Percentiles rank a stretch among this genome's conserved stretches.
Conservation (phyloP, 2,797 vertebrate species). For the Pterois miles region DNA sequence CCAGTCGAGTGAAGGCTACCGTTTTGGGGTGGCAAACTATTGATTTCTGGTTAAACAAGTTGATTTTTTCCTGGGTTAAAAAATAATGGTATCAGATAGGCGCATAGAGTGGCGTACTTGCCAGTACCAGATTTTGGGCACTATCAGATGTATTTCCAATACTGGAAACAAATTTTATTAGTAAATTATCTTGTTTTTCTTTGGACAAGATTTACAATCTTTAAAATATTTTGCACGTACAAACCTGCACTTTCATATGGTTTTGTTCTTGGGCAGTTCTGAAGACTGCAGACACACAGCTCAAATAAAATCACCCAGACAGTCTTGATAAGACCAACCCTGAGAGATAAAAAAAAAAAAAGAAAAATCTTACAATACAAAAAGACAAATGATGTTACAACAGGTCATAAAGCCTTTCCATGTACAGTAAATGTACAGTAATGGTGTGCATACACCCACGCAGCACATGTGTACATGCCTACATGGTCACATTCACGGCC, state of each 20-base stretch:
- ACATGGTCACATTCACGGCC: slow-evolving; percentile 15
- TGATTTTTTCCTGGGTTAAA: too few relatives aligned
- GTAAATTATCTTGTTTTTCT: background rate
- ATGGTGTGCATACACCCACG: slow-evolving; percentile 2
- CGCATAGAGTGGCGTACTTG: too few relatives aligned
- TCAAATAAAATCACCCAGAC: slow-evolving; percentile 14
- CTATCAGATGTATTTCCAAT: too few relatives aligned
- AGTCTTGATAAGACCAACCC: slow-evolving; percentile 12
- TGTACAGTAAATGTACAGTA: too few relatives aligned
- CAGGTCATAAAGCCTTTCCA: slow-evolving; percentile 23
- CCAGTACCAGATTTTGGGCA: too few relatives aligned
- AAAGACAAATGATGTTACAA: slow-evolving; percentile 9
- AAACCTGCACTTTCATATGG: background rate
- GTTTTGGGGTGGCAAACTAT: too few relatives aligned
- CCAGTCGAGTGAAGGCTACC: too few relatives aligned
- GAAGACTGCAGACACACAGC: background rate
- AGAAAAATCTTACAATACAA: background rate
- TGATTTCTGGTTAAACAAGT: too few relatives aligned
- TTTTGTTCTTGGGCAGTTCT: background rate
- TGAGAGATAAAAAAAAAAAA: slow-evolving; percentile 9
- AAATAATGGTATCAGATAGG: too few relatives aligned
- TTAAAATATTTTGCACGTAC: background rate
- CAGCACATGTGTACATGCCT: slow-evolving; percentile 15
- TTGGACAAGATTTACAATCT: background rate
- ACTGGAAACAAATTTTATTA: too few relatives aligned